These are phyloP conservation scores for Bos javanicus DNA, from an alignment of 2,113 vertebrate genomes.

Conservation along the genomic window DNA sequence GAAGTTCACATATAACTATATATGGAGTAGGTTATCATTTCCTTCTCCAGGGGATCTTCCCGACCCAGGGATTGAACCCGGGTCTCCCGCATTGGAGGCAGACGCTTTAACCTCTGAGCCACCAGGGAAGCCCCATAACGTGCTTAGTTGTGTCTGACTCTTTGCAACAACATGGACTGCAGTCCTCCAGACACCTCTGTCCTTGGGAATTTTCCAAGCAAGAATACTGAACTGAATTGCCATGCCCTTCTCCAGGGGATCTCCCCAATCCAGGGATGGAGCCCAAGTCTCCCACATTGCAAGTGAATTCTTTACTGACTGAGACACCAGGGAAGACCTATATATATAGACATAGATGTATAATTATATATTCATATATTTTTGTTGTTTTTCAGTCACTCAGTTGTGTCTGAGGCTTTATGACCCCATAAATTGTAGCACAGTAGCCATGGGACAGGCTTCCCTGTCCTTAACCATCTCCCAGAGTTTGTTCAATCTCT, in stretches of 20 bases:
- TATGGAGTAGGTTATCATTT: too few relatives aligned
- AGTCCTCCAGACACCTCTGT: background rate
- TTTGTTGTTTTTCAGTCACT: background rate
- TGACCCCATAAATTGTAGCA: background rate
- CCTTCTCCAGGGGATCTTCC: too few relatives aligned
- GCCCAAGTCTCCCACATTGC: background rate
- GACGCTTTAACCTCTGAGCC: too few relatives aligned
- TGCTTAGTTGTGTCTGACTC: background rate
- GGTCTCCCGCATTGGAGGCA: too few relatives aligned
- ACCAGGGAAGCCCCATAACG: too few relatives aligned
- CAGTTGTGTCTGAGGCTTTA: background rate
- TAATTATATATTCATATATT: background rate
- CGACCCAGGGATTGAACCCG: too few relatives aligned
- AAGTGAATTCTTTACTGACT: background rate
- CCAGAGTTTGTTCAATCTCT: background rate
- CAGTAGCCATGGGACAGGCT: background rate
- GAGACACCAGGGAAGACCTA: background rate
- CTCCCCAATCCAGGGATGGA: background rate
- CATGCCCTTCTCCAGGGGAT: background rate
- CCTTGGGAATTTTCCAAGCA: background rate
- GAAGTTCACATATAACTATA: background rate
- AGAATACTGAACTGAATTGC: background rate
- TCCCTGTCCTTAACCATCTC: background rate
- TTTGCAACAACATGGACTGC: background rate
- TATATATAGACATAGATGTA: background rate